Evolutionary conservation across 2,888 invertebrate genomes (phyloP), one percentile per base, ranked within the genome.

Genomic region (Marasmarcha lunaedactyla): DNA sequence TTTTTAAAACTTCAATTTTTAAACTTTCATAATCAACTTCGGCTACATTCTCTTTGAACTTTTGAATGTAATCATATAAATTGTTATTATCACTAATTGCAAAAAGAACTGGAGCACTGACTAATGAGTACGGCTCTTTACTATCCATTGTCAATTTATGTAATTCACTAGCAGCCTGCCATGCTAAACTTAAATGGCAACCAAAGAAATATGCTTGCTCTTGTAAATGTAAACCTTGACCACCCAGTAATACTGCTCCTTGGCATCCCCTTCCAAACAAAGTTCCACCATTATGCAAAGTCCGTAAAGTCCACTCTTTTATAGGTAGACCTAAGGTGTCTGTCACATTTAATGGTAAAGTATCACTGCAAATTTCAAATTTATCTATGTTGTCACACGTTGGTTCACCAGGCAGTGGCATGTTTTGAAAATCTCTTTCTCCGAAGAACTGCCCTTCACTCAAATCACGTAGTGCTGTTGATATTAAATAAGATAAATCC

Each of bases 381-480:
- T 44, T 40, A 45, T 77, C 71, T 0, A 15, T 13, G 14, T 38
- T 57, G 10, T 55, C 59, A 38, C 62, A 52, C 0, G 55, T 48
- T 0, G 90, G 89, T 63, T 81, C 74, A 0, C 89, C 86, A 0
- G 93, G 91, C 35, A 91, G 55, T 0, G 92, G 89, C 65, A 90
- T 87, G 51, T 93, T 93, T 59, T 92, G 90, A 43, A 79, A 73
- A 55, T 94, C 93, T 45, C 91, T 73, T 7, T 89, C 86, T 0
- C 90, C 90, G 15, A 90, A 86, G 55, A 93, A 95, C 68, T 94
- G 94, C 2, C 93, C 91, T 64, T 93, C 92, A 36, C 92, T 90
- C 46, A 94, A 83, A 66, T 95, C 93, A 46, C 90, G 83, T 39
- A 94, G 86, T 1, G 93, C 92, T 39, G 89, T 89, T 40, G 93